A percentile compares a stretch with the other conserved stretches of the same genome.
Conservation (phyloP, 92 coral and sea anemone genomes). For the Heliopora coerulea region DNA sequence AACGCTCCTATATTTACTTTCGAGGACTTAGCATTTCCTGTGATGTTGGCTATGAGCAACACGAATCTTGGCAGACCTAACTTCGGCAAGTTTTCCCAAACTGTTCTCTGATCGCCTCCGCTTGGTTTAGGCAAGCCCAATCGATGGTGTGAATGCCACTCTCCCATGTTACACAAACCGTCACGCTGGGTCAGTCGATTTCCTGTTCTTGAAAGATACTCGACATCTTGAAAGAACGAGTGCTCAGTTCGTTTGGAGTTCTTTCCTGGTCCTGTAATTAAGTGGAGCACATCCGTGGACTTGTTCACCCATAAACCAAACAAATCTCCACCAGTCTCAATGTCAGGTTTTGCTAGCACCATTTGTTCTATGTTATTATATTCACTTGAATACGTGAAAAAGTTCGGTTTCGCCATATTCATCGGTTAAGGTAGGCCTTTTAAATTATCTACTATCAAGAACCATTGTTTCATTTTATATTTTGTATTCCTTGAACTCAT, state of each 20-base stretch:
- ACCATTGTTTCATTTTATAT: background rate
- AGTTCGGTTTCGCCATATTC: background rate
- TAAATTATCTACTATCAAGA: no score
- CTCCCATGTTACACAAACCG: constrained; percentile 28
- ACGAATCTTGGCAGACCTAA: background rate
- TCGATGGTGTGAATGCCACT: constrained; percentile 32
- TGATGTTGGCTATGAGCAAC: constrained; percentile 19
- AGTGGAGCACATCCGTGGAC: constrained; percentile 36
- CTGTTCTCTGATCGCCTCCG: constrained; percentile 6
- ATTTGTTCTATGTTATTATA: constrained; percentile 34
- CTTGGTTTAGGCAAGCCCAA: constrained; percentile 21
- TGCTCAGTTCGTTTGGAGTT: background rate
- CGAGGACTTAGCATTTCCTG: background rate
- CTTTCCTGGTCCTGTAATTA: constrained; percentile 30
- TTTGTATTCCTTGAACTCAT: no score
- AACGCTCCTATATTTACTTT: background rate
- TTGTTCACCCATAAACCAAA: constrained; percentile 65
- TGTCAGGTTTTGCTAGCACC: constrained; percentile 59
- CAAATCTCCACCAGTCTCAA: constrained; percentile 79
- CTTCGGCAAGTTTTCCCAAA: constrained; percentile 7
- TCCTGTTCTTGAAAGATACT: constrained; percentile 54
- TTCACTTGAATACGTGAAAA: constrained; percentile 61
- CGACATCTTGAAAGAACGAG: constrained; percentile 69
- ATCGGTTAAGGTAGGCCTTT: background rate
- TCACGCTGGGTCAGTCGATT: background rate